These are phyloP conservation scores for Oncopodura yosiiana DNA, from an alignment of 1,140 invertebrate genomes.

Conservation along the genomic window DNA sequence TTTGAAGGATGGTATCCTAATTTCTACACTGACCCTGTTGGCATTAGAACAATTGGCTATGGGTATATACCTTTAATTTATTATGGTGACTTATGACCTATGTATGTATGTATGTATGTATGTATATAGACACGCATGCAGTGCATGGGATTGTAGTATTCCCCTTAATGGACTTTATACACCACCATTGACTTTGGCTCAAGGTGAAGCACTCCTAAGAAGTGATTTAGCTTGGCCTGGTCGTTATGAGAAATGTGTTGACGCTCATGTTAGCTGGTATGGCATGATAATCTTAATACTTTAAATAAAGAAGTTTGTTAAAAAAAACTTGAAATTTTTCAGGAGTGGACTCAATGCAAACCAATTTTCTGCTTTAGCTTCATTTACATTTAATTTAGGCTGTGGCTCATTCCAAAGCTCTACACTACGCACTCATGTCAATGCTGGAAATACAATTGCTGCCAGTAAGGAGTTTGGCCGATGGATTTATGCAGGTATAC, in stretches of 20 bases:
- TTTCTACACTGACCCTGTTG: constrained; percentile 30
- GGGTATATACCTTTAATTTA: no score
- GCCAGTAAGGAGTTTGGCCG: constrained; percentile 20
- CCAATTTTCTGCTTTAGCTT: constrained; percentile 29
- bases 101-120: no score
- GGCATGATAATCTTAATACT: no score
- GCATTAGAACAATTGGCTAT: constrained; percentile 32
- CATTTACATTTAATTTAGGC: constrained; percentile 31
- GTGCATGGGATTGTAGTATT: constrained; percentile 27
- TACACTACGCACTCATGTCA: constrained; percentile 12
- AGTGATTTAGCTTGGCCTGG: constrained; percentile 20
- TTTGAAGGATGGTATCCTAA: constrained; percentile 33
- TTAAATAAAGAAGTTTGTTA: no score
- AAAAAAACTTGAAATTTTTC: no score
- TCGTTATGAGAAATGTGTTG: constrained; percentile 23
- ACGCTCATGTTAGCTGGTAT: no score
- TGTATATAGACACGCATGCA: constrained; percentile 32
- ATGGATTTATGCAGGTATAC: constrained; percentile 30
- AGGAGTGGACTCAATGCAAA: constrained; percentile 17
- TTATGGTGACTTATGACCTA: no score
- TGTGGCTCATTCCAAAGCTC: constrained; percentile 25
- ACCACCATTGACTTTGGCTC: constrained; percentile 20
- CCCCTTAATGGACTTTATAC: constrained; percentile 28
- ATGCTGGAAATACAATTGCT: constrained; percentile 18
- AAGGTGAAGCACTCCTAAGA: constrained; percentile 19